Evolutionary conservation across 2,797 vertebrate species (phyloP), one percentile per base, ranked within the genome.

Genomic region (Eurystomus glaucurus): DNA sequence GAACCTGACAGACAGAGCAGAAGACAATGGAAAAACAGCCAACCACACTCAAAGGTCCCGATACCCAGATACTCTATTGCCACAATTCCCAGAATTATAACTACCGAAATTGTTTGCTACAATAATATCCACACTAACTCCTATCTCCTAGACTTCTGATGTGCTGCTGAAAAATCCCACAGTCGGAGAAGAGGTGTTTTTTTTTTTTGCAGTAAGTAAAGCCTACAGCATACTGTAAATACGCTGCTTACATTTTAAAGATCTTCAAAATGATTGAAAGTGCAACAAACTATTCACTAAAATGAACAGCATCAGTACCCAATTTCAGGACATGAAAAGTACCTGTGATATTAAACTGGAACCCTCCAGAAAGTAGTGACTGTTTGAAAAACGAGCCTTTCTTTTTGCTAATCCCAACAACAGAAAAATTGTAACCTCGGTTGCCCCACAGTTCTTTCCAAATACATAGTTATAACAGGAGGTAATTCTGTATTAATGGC

Each of bases 1-100:
- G 98, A 99, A 99, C 97, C 99, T 99, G 94, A 4, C 48, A 43
- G 79, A 62, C 65, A 97, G 35, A 97, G 41, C 66, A 93, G 64
- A 83, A 77, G 26, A 68, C 20, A 70, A 37, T 96, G 80, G 91
- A 81, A 92, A 39, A 62, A 51, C 26, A 88, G 57, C 55, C 75
- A 86, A 29, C 35, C 58, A 78, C 4, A 15, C 64, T 12, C 60
- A 29, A 74, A 91, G 19, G 51, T 71, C 68, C 70, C 62, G 9
- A 35, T 12, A 87, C 35, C 52, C 57, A 33, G 45, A 33, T 20
- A 28, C 37, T 37, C 60, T 39, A 26, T 2, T 62, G 85, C 20
- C 68, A 72, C 50, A 69, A 31, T 26, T 33, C 46, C 68, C 61
- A 91, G 8, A 58, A 54, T 0, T 41, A 6, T 3, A 55, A 13